Evolutionary conservation across 2,888 invertebrate species (phyloP), one percentile per base, ranked within the genome.

Genomic region (Melitaea athalia): DNA sequence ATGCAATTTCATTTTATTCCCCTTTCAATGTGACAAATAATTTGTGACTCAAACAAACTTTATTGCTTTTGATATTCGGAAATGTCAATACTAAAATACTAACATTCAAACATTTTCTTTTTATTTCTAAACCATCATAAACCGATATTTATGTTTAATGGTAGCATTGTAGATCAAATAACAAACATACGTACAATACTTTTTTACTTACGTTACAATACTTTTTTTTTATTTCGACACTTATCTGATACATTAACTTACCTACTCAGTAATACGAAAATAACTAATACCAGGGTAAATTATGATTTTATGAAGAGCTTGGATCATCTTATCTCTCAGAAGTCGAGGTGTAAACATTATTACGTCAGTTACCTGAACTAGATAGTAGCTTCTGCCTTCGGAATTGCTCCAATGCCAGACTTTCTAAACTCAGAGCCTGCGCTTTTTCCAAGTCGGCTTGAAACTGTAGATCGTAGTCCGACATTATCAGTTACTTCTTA

Each of bases 401-500:
- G 85, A 96, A 97, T 83, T 97, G 95, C 81, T 97, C 97, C 75
- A 97, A 90, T 52, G 97, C 97, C 76, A 97, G 93, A 80, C 96
- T 97, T 91, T 98, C 97, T 81, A 98, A 92, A 89, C 97, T 98
- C 60, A 98, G 91, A 63, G 97, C 97, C 84, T 96, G 97, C 1
- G 98, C 98, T 85, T 96, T 95, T 87, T 98, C 97, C 85, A 98
- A 90, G 83, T 98, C 97, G 73, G 96, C 96, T 93, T 97, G 94
- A 83, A 96, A 97, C 87, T 97, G 96, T 79, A 95, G 95, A 81
- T 97, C 97, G 91, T 95, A 95, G 83, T 97, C 96, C 64, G 93
- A 92, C 93, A 93, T 93, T 80, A 78, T 90, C 76, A 77, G 75
- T 77, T 72, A 78, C 78, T 79, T 78, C 80, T 77, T 78, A 78